Evolutionary conservation across 1,140 invertebrate genomes (phyloP).

Genomic region (Drosophila sechellia): DNA sequence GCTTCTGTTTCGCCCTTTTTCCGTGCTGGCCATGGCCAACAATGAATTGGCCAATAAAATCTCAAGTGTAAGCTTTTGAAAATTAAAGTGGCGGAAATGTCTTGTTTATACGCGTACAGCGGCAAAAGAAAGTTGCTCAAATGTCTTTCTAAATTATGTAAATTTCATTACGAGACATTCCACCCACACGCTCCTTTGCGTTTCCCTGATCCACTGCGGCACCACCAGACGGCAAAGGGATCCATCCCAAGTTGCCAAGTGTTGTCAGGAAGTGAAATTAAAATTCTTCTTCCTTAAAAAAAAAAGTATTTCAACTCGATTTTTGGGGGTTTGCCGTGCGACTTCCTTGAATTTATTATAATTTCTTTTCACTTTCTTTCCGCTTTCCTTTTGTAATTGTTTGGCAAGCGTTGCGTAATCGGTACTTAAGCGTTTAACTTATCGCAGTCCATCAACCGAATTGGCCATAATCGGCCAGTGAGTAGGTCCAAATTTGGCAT

Average conservation of each 20-base stretch:
- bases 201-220: neutral
- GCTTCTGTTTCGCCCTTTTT: slow-evolving; percentile 8
- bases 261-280: slow-evolving; percentile 69
- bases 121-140: slow-evolving; percentile 65
- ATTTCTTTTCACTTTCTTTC: slow-evolving; percentile 59
- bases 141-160: slow-evolving; percentile 83
- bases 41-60: slow-evolving; percentile 84
- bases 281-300: slow-evolving; percentile 72
- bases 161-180: slow-evolving; percentile 74
- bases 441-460: slow-evolving; percentile 54
- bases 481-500: slow-evolving; percentile 26
- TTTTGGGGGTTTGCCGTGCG: slow-evolving; percentile 48
- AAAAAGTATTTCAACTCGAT: slow-evolving; percentile 34
- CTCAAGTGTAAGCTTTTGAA: slow-evolving; percentile 83
- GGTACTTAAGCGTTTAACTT: slow-evolving; percentile 70
- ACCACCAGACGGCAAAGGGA: slow-evolving; percentile 16
- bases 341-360: slow-evolving; percentile 43
- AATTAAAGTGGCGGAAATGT: slow-evolving; percentile 83
- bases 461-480: slow-evolving; percentile 49
- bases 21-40: slow-evolving; percentile 55
- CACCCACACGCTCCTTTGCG: slow-evolving; percentile 12
- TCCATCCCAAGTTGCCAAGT: slow-evolving; percentile 12
- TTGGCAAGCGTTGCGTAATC: slow-evolving; percentile 73
- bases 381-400: slow-evolving; percentile 62
- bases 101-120: slow-evolving; percentile 78